Evolutionary conservation across 2,797 vertebrate genomes (phyloP).

Genomic region (Salmo trutta): DNA sequence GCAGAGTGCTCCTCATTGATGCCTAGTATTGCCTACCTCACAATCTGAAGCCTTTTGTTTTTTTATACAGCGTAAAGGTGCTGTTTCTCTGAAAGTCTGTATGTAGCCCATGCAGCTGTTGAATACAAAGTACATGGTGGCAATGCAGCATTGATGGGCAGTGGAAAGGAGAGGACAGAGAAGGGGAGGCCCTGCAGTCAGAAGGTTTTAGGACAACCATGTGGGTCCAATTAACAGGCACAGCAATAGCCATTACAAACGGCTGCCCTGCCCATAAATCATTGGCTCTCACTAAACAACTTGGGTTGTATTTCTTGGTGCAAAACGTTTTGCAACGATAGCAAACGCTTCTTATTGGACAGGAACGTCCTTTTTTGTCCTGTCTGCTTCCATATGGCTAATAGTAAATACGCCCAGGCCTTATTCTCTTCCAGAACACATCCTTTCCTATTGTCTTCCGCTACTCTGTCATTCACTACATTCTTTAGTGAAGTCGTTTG

Average conservation of each 20-base stretch:
- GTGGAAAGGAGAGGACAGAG: no score
- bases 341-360: neutral
- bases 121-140: no score
- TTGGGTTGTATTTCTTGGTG: no score
- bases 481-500: no score
- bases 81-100: neutral
- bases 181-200: no score
- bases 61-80: neutral
- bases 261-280: no score
- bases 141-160: no score
- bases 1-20: conserved; percentile 5
- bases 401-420: neutral
- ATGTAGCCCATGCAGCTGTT: neutral
- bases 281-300: no score
- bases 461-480: no score
- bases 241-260: no score
- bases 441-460: neutral
- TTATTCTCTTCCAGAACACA: neutral
- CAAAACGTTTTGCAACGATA: neutral
- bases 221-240: no score
- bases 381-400: neutral
- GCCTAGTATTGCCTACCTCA: neutral
- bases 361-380: neutral
- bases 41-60: neutral
- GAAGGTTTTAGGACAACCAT: no score